phyloP scores from a whole-genome alignment of 2,888 invertebrate species.

The Tenthredo amoena region DNA sequence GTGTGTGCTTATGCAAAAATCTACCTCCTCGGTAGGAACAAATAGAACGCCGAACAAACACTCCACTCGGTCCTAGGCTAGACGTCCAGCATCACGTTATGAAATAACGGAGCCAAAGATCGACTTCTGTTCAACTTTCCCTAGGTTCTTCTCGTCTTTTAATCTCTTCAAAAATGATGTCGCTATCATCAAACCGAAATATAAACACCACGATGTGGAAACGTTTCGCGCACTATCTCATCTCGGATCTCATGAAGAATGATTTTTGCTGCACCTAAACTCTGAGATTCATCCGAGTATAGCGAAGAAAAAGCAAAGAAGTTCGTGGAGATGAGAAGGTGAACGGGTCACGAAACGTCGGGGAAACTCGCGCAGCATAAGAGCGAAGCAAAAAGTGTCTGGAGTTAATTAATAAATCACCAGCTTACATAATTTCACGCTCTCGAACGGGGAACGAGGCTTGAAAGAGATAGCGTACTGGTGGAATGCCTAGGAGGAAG shows the following conservation, averaged over 20 bases:
- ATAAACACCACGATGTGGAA: not conserved
- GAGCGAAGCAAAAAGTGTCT: slow-evolving; percentile 26
- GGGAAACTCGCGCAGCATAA: not conserved
- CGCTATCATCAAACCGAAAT: not conserved
- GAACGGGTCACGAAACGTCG: slow-evolving; percentile 7
- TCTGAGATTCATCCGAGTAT: not conserved
- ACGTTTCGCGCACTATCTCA: not conserved
- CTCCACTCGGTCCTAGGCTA: slow-evolving; percentile 31
- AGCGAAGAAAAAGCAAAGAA: not conserved
- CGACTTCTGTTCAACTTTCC: slow-evolving; percentile 11
- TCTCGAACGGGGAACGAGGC: slow-evolving; percentile 1
- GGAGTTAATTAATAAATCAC: slow-evolving; percentile 43
- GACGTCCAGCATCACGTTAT: not conserved
- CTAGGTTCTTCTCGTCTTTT: not conserved
- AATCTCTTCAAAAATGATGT: not conserved
- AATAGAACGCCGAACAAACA: slow-evolving; percentile 45
- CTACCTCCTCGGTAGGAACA: slow-evolving; percentile 37
- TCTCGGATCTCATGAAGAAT: not conserved
- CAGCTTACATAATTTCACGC: slow-evolving; percentile 46
- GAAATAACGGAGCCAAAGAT: not conserved
- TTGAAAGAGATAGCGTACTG: slow-evolving; percentile 18
- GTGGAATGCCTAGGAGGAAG: slow-evolving; percentile 42
- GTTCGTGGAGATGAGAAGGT: not conserved
- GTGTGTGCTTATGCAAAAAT: slow-evolving; percentile 54
- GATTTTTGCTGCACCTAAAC: not conserved